phyloP scores from a whole-genome alignment of 2,888 invertebrate genomes.

The Cordilura impudica region DNA sequence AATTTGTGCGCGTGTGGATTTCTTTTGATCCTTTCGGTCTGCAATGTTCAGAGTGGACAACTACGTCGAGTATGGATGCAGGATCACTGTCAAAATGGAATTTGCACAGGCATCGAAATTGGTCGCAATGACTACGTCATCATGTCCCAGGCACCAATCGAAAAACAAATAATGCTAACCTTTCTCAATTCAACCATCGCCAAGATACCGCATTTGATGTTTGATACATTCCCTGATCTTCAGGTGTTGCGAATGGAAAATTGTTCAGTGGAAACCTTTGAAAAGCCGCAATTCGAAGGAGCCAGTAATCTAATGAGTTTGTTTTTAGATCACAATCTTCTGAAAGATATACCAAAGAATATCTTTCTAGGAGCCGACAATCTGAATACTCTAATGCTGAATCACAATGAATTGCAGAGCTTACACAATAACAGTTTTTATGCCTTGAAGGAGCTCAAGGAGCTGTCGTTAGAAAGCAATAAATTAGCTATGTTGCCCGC shows the following conservation, averaged over 20 bases:
- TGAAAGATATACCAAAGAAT: constrained; percentile 74
- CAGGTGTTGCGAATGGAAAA: constrained; percentile 75
- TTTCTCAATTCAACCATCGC: constrained; percentile 75
- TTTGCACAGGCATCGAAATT: constrained; percentile 72
- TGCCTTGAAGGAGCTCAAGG: constrained; percentile 73
- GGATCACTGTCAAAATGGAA: constrained; percentile 73
- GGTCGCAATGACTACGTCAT: constrained; percentile 75
- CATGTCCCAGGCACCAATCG: constrained; percentile 72
- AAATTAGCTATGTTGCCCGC: constrained; percentile 69
- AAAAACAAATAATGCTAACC: constrained; percentile 71
- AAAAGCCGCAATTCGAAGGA: constrained; percentile 75
- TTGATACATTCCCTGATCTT: constrained; percentile 75
- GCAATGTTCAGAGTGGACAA: constrained; percentile 65
- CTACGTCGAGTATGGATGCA: constrained; percentile 76
- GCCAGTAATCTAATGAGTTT: constrained; percentile 75
- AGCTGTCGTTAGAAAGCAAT: constrained; percentile 72
- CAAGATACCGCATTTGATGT: constrained; percentile 76
- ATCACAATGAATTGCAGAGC: constrained; percentile 69
- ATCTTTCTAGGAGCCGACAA: constrained; percentile 76
- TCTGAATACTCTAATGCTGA: constrained; percentile 70
- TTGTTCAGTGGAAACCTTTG: constrained; percentile 74
- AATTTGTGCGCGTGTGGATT: background rate
- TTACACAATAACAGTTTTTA: constrained; percentile 74
- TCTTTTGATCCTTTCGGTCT: constrained; percentile 11
- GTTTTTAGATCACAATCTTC: constrained; percentile 71